Percentiles rank a stretch among this genome's conserved stretches.
These are phyloP conservation scores for Tolypeutes matacus DNA, from an alignment of 2,797 vertebrate species.

Conservation along the genomic window DNA sequence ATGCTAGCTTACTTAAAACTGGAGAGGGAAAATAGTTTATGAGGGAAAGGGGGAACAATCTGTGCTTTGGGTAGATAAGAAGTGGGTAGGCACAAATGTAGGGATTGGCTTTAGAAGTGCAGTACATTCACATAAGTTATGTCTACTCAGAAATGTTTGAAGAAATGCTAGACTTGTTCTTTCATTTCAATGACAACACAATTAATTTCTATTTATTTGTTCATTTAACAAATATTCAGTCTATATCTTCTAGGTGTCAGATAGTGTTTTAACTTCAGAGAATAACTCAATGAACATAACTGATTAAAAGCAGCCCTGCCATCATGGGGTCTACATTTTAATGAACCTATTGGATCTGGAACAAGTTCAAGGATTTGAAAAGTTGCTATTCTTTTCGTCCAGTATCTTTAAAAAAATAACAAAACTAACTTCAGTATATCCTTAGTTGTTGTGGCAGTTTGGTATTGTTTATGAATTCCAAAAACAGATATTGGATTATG, in stretches of 20 bases:
- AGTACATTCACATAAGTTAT: not conserved
- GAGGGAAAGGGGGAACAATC: rapidly evolving
- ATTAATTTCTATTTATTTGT: not conserved
- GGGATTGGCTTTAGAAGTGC: not conserved
- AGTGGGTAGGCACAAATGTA: rapidly evolving
- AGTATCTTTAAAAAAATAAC: not conserved
- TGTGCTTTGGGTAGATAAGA: not conserved
- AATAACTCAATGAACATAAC: not conserved
- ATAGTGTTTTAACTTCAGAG: not conserved
- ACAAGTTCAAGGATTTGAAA: not conserved
- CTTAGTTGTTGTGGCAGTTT: not conserved
- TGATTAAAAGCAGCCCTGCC: not conserved
- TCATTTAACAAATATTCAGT: not conserved
- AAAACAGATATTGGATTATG: too few species aligned
- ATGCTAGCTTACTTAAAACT: not conserved
- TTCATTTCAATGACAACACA: not conserved
- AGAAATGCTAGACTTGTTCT: not conserved
- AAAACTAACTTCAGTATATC: not conserved
- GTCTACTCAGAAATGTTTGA: not conserved
- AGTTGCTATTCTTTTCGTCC: not conserved
- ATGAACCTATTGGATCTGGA: not conserved
- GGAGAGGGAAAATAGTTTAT: not conserved
- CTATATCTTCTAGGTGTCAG: not conserved
- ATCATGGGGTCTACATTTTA: not conserved
- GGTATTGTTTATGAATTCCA: too few species aligned